These are phyloP conservation scores for Eueremaeus valkanovi DNA, from an alignment of 2,888 invertebrate species.

Conservation along the genomic window DNA sequence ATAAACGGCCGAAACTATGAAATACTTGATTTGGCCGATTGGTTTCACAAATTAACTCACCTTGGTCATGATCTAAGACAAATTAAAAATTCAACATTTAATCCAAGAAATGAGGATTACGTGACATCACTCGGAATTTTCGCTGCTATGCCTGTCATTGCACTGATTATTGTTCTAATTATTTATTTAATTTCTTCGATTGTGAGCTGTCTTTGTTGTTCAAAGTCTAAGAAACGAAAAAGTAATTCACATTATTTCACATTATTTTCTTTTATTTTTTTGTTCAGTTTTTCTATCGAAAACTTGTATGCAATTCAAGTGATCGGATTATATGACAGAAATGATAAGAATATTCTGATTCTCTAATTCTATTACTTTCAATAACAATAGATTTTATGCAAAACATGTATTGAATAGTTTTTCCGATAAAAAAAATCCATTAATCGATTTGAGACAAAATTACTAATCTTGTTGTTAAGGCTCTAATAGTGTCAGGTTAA, in stretches of 20 bases:
- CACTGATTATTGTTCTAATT: not conserved
- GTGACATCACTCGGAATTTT: not conserved
- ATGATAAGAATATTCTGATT: no score
- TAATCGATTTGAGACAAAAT: no score
- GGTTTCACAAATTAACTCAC: conserved; percentile 1
- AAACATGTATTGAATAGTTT: no score
- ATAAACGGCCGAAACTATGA: not conserved
- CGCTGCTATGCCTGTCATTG: not conserved
- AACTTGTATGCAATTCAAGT: no score
- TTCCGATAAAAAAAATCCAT: no score
- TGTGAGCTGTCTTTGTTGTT: not conserved
- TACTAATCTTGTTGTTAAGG: no score
- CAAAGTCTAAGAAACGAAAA: not conserved
- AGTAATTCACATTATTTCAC: not conserved
- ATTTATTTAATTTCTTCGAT: not conserved
- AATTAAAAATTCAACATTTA: conserved; percentile 2
- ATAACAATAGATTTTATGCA: no score
- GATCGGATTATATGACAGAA: no score
- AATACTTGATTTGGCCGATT: not conserved
- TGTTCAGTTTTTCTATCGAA: no score
- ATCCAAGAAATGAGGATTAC: not conserved
- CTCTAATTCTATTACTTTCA: no score
- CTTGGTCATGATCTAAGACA: not conserved
- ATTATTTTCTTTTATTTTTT: not conserved
- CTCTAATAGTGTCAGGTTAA: no score